Evolutionary conservation across 2,888 invertebrate genomes (phyloP).

Genomic region (Brachylomia viminalis): DNA sequence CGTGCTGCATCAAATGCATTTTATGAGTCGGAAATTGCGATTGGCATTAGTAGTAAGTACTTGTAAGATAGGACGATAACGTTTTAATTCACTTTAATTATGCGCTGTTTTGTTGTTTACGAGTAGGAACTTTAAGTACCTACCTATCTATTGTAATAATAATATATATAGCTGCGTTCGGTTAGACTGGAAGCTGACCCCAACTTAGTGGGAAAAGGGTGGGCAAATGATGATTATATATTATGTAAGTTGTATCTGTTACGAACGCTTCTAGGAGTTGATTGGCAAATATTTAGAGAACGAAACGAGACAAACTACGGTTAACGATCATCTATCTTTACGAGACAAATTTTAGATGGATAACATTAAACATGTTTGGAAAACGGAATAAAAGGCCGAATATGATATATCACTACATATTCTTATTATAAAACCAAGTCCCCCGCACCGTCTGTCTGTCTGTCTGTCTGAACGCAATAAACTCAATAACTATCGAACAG

Average conservation of each 20-base stretch:
- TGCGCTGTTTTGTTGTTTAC: conserved; percentile 28
- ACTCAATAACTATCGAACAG: not conserved
- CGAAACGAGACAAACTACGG: not conserved
- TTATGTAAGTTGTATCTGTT: not conserved
- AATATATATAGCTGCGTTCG: not conserved
- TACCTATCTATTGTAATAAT: not conserved
- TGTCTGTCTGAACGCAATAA: not conserved
- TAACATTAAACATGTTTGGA: not conserved
- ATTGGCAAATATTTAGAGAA: not conserved
- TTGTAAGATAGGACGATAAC: conserved; percentile 61
- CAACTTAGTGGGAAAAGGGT: too few species aligned
- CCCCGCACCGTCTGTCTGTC: not conserved
- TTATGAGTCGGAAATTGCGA: conserved; percentile 74
- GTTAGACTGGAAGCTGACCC: not conserved
- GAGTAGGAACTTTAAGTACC: not conserved
- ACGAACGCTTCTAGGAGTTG: too few species aligned
- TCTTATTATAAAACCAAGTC: not conserved
- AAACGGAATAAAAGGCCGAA: too few species aligned
- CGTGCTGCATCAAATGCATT: conserved; percentile 70
- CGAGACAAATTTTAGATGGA: not conserved
- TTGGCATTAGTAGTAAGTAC: conserved; percentile 74
- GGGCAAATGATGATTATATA: not conserved
- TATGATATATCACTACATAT: not conserved
- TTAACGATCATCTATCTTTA: not conserved
- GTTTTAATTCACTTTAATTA: conserved; percentile 50